A percentile compares a stretch with the other conserved stretches of the same genome.
phyloP scores from a whole-genome alignment of 2,888 invertebrate species.

The Thumatha senex region DNA sequence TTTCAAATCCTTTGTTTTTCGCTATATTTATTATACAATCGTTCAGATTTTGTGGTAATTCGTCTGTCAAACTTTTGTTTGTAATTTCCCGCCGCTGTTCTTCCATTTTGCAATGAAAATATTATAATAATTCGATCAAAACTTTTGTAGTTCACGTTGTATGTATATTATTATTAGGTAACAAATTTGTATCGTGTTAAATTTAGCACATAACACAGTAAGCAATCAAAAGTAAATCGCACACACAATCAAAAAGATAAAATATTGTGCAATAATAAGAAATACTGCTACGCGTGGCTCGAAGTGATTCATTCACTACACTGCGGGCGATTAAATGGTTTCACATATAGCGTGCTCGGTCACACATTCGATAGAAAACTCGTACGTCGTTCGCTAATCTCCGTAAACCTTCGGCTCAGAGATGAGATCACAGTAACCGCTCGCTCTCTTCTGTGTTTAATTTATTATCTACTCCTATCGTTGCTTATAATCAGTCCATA shows the following conservation, averaged over 20 bases:
- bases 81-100: neutral
- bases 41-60: conserved; percentile 23
- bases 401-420: neutral
- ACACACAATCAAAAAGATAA: neutral
- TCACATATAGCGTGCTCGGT: too few relatives aligned
- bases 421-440: too few relatives aligned
- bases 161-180: neutral
- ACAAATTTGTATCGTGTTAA: too few relatives aligned
- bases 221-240: neutral
- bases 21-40: conserved; percentile 30
- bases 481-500: too few relatives aligned
- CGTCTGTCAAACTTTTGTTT: neutral
- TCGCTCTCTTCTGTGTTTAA: too few relatives aligned
- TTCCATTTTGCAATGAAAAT: conserved; percentile 5
- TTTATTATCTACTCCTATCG: too few relatives aligned
- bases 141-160: neutral
- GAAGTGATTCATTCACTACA: neutral
- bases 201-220: neutral
- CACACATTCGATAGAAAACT: neutral
- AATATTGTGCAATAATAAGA: neutral
- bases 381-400: neutral
- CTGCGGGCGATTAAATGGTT: too few relatives aligned
- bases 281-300: neutral
- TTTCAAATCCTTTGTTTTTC: conserved; percentile 33
- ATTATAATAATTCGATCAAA: neutral